Evolutionary conservation across 2,113 vertebrate species (phyloP).

Genomic region (Oncorhynchus gorbuscha): DNA sequence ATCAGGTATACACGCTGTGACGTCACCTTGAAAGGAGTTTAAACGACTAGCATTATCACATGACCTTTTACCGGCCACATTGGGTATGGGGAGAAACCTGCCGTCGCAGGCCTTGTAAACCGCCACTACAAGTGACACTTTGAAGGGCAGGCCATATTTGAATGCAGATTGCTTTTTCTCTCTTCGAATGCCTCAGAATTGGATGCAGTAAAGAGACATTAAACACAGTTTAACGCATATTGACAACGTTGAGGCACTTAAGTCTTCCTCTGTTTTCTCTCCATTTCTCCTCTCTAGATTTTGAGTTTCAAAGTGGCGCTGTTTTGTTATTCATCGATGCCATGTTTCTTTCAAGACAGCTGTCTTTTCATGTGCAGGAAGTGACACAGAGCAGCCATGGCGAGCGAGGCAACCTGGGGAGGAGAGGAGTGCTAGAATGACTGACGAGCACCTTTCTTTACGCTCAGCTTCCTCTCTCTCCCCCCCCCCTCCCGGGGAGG

Average conservation of each 20-base stretch:
- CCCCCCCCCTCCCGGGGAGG: neutral
- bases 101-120: conserved; percentile 14
- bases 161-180: conserved; percentile 36
- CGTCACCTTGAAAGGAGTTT: neutral
- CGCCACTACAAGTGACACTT: conserved; percentile 16
- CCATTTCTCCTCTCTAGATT: conserved; percentile 5
- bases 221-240: conserved; percentile 28
- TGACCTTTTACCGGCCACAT: neutral
- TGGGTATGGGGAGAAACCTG: conserved; percentile 3
- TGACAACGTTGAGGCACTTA: conserved; percentile 26
- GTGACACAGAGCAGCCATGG: neutral
- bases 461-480: neutral
- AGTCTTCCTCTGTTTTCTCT: neutral
- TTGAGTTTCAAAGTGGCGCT: conserved; percentile 18
- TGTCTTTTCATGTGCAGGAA: conserved; percentile 41
- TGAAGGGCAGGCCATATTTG: conserved; percentile 31
- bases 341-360: conserved; percentile 45
- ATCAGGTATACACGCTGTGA: neutral
- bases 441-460: conserved; percentile 41
- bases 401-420: neutral
- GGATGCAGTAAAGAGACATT: conserved; percentile 25
- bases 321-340: conserved; percentile 39
- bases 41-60: neutral
- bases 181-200: neutral
- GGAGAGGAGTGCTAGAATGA: conserved; percentile 5